These are phyloP conservation scores for Eupelmus urozonus DNA, from an alignment of 2,888 invertebrate genomes.

Conservation along the genomic window DNA sequence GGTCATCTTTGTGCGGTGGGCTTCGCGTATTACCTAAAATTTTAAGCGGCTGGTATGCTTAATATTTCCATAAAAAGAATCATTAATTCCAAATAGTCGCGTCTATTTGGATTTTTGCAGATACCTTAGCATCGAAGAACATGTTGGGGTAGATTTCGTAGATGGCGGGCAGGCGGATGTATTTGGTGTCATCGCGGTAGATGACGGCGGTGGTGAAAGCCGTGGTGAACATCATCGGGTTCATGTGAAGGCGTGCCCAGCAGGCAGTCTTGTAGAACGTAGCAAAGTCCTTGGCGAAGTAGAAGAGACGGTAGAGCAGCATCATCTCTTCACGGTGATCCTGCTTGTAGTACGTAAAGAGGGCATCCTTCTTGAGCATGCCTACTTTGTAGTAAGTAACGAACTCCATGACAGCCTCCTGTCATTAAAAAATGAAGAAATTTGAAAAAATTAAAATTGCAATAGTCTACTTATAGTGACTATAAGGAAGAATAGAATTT, in stretches of 20 bases:
- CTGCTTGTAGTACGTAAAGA: conserved; percentile 83
- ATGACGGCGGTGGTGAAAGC: conserved; percentile 82
- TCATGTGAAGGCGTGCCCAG: conserved; percentile 83
- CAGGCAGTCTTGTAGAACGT: conserved; percentile 86
- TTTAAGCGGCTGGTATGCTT: background rate
- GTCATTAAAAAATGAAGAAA: conserved; percentile 42
- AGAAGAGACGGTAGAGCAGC: conserved; percentile 84
- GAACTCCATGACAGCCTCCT: conserved; percentile 71
- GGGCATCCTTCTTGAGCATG: conserved; percentile 79
- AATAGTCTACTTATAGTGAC: too few relatives aligned
- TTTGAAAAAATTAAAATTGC: too few relatives aligned
- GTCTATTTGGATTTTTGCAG: too few relatives aligned
- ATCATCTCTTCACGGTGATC: conserved; percentile 82
- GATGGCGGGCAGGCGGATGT: conserved; percentile 84
- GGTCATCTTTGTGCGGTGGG: conserved; percentile 80
- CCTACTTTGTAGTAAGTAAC: conserved; percentile 74
- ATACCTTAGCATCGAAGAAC: conserved; percentile 82
- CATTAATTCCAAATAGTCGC: too few relatives aligned
- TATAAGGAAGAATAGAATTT: background rate
- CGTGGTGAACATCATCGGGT: conserved; percentile 84
- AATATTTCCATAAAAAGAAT: background rate
- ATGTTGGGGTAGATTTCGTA: conserved; percentile 86
- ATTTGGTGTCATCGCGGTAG: conserved; percentile 82
- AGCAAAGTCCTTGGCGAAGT: conserved; percentile 85
- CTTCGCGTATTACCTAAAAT: conserved; percentile 80